phyloP scores from a whole-genome alignment of 2,113 vertebrate species.

The Lipophrys pholis region DNA sequence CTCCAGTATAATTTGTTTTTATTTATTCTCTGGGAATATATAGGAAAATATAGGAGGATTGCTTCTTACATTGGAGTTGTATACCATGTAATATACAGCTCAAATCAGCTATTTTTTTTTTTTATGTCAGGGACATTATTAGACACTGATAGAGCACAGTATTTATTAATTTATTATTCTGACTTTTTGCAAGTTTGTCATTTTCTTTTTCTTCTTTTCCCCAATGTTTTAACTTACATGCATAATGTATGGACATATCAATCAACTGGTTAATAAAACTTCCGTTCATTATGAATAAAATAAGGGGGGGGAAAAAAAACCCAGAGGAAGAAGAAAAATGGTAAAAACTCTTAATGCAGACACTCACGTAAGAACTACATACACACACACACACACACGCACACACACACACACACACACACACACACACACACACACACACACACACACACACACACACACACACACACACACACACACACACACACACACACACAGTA shows the following conservation, averaged over 20 bases:
- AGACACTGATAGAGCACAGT: too few species aligned
- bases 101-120: too few species aligned
- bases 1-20: not conserved
- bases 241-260: too few species aligned
- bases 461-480: conserved; percentile 10
- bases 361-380: not conserved
- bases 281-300: too few species aligned
- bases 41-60: not conserved
- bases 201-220: too few species aligned
- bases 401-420: not conserved
- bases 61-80: not conserved
- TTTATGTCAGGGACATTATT: too few species aligned
- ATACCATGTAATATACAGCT: too few species aligned
- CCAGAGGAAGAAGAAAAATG: conserved; percentile 7
- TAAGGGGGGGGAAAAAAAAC: too few species aligned
- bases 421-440: not conserved
- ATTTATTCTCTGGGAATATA: not conserved
- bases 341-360: not conserved
- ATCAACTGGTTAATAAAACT: too few species aligned
- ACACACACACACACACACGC: not conserved
- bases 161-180: too few species aligned
- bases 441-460: not conserved
- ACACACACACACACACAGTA: conserved; percentile 30
- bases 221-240: too few species aligned
- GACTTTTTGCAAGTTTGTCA: too few species aligned